A percentile compares a stretch with the other conserved stretches of the same genome.
These are phyloP conservation scores for Mycetomoellerius zeteki DNA, from an alignment of 1,140 invertebrate species.

Conservation along the genomic window DNA sequence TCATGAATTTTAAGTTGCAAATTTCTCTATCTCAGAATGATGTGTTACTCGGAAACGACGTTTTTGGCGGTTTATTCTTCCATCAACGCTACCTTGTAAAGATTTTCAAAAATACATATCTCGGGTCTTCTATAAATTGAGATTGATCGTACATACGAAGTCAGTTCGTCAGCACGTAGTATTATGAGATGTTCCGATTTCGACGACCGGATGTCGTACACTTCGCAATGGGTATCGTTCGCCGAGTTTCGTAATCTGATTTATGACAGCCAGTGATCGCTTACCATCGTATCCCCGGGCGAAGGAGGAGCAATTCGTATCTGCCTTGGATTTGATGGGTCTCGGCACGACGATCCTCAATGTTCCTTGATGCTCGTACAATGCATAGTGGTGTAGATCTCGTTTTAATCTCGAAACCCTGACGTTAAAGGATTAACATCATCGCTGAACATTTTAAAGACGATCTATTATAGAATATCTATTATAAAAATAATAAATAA, in stretches of 20 bases:
- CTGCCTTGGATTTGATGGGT: conserved; percentile 47
- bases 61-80: background rate
- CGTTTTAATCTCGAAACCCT: background rate
- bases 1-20: background rate
- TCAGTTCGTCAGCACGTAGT: conserved; percentile 43
- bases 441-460: background rate
- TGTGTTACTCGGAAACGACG: background rate
- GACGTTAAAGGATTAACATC: background rate
- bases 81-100: background rate
- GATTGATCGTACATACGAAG: conserved; percentile 62
- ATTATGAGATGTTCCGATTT: conserved; percentile 31
- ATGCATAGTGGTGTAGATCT: conserved; percentile 6
- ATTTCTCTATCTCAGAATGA: background rate
- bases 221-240: conserved; percentile 46
- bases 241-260: conserved; percentile 54
- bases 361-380: background rate
- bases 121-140: conserved; percentile 61
- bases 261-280: conserved; percentile 57
- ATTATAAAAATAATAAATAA: too few species aligned
- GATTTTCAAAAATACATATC: conserved; percentile 13
- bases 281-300: conserved; percentile 29
- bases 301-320: conserved; percentile 50
- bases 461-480: too few species aligned
- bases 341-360: conserved; percentile 2
- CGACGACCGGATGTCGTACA: conserved; percentile 40